Evolutionary conservation across 1,140 invertebrate genomes (phyloP).

Genomic region (Aphis gossypii): DNA sequence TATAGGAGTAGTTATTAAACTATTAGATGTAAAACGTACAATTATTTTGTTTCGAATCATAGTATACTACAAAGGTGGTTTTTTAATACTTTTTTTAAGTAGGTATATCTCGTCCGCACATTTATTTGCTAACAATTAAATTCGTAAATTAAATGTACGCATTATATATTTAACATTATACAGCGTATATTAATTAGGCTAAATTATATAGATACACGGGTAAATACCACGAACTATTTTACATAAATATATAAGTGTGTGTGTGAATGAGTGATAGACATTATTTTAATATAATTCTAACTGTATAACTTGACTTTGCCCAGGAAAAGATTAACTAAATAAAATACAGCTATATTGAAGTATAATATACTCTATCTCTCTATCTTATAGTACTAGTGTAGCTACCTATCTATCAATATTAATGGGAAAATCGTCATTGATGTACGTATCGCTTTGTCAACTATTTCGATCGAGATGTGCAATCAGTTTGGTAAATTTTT

Average conservation of each 20-base stretch:
- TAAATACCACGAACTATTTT: neutral
- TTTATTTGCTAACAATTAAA: constrained; percentile 28
- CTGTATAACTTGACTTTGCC: neutral
- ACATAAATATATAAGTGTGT: neutral
- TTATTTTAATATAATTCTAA: neutral
- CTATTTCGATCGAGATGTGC: neutral
- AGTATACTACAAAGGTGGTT: constrained; percentile 3
- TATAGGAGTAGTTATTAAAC: constrained; percentile 17
- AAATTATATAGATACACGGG: neutral
- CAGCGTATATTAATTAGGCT: neutral
- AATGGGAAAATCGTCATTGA: neutral
- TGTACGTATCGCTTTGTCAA: neutral
- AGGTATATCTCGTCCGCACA: neutral
- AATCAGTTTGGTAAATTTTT: neutral
- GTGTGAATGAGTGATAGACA: neutral
- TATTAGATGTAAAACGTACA: constrained; percentile 4
- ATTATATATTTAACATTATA: neutral
- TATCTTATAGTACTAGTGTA: neutral
- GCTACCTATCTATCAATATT: neutral
- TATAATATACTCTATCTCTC: neutral
- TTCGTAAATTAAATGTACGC: neutral
- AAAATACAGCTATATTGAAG: neutral
- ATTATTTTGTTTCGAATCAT: constrained; percentile 3
- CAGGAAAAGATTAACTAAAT: neutral
- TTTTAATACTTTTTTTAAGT: neutral